Evolutionary conservation across 2,797 vertebrate genomes (phyloP).

Genomic region (Bryconaethiops microstoma): DNA sequence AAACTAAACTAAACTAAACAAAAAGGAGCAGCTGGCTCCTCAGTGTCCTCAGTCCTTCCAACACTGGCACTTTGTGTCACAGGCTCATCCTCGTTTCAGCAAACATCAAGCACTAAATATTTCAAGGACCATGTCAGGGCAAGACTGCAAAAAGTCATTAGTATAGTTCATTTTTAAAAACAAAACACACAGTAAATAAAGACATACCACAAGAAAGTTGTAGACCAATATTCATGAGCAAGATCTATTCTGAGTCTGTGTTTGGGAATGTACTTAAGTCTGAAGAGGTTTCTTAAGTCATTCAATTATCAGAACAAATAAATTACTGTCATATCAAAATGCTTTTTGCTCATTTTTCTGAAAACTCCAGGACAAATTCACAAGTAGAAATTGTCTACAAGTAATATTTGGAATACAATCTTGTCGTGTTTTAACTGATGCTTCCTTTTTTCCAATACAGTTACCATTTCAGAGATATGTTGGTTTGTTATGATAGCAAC

Average conservation of each 20-base stretch:
- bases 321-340: not conserved
- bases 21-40: no score
- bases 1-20: no score
- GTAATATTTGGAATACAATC: not conserved
- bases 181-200: slow-evolving; percentile 21
- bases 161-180: slow-evolving; percentile 42
- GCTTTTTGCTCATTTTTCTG: no score
- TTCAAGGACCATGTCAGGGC: slow-evolving; percentile 21
- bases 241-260: not conserved
- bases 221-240: not conserved
- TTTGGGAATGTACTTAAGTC: no score
- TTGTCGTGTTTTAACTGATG: not conserved
- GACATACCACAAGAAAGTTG: not conserved
- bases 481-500: not conserved
- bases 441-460: not conserved
- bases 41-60: no score
- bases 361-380: not conserved
- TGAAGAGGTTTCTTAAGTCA: no score
- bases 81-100: not conserved
- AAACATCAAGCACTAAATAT: not conserved
- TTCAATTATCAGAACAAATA: not conserved
- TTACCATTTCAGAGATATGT: not conserved
- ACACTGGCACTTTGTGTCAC: not conserved
- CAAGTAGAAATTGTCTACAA: not conserved
- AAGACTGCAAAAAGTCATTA: slow-evolving; percentile 24